Conservation (phyloP, 1,140 invertebrate genomes). For the Macrobrachium rosenbergii region DNA sequence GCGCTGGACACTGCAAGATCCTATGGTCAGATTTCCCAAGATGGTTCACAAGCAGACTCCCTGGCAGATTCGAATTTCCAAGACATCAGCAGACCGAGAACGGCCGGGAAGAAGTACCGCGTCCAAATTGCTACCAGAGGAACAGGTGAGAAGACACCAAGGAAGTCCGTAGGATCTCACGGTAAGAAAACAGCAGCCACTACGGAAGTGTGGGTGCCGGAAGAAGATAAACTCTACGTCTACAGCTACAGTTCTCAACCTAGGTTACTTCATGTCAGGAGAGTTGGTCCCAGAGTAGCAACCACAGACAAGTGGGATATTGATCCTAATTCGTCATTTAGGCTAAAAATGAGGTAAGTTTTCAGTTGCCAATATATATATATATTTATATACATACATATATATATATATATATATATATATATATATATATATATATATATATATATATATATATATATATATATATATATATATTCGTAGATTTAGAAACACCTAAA, state of each 20-base stretch:
- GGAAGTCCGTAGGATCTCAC: conserved; percentile 7
- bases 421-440: not conserved
- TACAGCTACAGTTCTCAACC: conserved; percentile 62
- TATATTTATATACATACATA: not conserved
- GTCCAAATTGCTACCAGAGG: not conserved
- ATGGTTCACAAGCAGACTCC: conserved; percentile 8
- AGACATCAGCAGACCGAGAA: conserved; percentile 28
- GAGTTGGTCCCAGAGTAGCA: conserved; percentile 45
- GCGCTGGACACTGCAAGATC: conserved; percentile 35
- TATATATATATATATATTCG: too few species aligned
- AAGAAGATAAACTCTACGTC: conserved; percentile 61
- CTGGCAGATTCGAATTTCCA: not conserved
- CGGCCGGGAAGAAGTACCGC: conserved; percentile 35
- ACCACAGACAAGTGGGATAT: conserved; percentile 44
- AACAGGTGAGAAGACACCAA: not conserved
- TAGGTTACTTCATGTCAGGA: conserved; percentile 52
- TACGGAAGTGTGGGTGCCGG: conserved; percentile 60
- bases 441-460: not conserved
- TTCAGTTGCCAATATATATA: not conserved
- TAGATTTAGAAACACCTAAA: too few species aligned
- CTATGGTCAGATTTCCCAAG: not conserved
- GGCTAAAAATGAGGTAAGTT: conserved; percentile 52
- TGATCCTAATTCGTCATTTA: conserved; percentile 60
- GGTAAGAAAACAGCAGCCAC: not conserved
- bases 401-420: not conserved